These are phyloP conservation scores for Punctoribates punctum DNA, from an alignment of 2,888 invertebrate genomes.

Conservation along the genomic window DNA sequence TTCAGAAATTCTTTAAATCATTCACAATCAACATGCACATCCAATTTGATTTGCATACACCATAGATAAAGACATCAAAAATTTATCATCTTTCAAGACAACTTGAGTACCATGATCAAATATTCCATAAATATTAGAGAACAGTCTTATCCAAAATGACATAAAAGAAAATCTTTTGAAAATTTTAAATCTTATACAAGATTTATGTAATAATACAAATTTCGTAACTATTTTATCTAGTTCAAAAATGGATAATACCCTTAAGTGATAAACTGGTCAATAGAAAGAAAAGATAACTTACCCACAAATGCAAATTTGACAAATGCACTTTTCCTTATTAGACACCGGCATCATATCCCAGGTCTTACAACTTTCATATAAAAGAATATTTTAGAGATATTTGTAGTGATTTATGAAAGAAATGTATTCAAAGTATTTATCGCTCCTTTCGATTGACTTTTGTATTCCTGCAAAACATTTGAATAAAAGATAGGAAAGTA, in stretches of 20 bases:
- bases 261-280: not conserved
- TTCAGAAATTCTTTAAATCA: not conserved
- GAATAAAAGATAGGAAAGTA: not conserved
- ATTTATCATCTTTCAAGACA: too few relatives aligned
- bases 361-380: not conserved
- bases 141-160: too few relatives aligned
- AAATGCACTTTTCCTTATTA: constrained; percentile 40
- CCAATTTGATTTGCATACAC: not conserved
- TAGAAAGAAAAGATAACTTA: constrained; percentile 24
- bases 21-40: not conserved
- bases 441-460: not conserved
- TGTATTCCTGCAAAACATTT: not conserved
- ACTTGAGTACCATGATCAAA: too few relatives aligned
- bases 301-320: constrained; percentile 43
- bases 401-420: not conserved
- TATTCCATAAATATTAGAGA: too few relatives aligned
- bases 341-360: constrained; percentile 8
- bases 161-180: too few relatives aligned
- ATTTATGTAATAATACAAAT: too few relatives aligned
- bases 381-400: not conserved
- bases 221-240: too few relatives aligned
- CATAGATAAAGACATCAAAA: too few relatives aligned
- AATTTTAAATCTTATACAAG: too few relatives aligned
- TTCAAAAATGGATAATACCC: too few relatives aligned
- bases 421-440: not conserved